Evolutionary conservation across 2,888 invertebrate species (phyloP).

Genomic region (Bhutanitis thaidina): DNA sequence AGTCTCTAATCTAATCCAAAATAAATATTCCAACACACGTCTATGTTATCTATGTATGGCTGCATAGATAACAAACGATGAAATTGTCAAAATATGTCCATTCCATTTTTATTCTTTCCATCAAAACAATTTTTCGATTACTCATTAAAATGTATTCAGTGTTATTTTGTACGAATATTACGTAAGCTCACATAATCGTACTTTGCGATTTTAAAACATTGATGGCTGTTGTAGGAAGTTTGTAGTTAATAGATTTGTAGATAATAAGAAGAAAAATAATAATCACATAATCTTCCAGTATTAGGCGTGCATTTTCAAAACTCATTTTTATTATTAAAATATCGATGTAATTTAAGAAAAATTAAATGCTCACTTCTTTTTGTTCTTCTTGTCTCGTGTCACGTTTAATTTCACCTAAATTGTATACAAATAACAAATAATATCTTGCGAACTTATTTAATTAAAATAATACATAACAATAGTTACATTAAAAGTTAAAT

Average conservation of each 20-base stretch:
- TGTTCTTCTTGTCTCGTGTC: no score
- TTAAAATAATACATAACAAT: no score
- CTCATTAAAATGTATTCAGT: no score
- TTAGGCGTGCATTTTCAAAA: conserved; percentile 30
- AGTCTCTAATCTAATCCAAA: no score
- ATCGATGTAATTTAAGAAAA: not conserved
- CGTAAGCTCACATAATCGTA: no score
- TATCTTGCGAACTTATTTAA: no score
- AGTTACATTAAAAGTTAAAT: no score
- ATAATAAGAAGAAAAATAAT: conserved; percentile 27
- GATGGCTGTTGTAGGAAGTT: not conserved
- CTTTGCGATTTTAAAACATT: no score
- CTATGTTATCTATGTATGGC: conserved; percentile 46
- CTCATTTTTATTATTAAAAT: not conserved
- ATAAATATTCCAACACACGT: not conserved
- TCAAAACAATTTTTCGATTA: not conserved
- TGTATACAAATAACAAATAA: no score
- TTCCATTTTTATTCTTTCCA: conserved; percentile 25
- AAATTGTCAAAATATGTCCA: conserved; percentile 31
- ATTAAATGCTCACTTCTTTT: no score
- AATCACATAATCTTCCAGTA: conserved; percentile 67
- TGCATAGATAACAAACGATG: conserved; percentile 33
- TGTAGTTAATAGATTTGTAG: conserved; percentile 3
- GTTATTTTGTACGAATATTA: no score
- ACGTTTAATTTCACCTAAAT: no score